phyloP scores from a whole-genome alignment of 2,797 vertebrate genomes.

The Alca torda region DNA sequence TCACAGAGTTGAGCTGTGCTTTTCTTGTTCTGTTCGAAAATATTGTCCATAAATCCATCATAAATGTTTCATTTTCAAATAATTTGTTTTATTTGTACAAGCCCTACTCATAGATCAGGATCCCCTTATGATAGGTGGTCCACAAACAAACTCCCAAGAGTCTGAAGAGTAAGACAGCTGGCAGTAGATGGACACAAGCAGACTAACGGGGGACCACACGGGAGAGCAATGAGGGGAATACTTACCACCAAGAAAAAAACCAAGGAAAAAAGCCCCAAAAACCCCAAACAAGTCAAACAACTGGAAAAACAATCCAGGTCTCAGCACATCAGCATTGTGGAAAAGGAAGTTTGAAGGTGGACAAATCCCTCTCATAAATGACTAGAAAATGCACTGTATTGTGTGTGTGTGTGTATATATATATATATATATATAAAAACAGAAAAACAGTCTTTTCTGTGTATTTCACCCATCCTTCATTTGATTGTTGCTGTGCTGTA shows the following conservation, averaged over 20 bases:
- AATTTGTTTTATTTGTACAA: not conserved
- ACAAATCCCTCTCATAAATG: not conserved
- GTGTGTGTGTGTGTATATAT: not conserved
- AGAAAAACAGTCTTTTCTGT: not conserved
- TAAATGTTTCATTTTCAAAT: not conserved
- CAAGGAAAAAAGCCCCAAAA: not conserved
- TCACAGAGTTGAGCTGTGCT: constrained; percentile 48
- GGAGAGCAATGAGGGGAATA: not conserved
- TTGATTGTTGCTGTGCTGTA: not conserved
- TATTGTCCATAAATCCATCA: constrained; percentile 12
- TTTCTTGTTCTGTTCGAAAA: constrained; percentile 58
- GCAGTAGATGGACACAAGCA: not conserved
- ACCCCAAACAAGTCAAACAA: not conserved
- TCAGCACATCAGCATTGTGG: not conserved
- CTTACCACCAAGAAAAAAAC: not conserved
- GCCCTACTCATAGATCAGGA: not conserved
- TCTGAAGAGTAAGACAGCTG: not conserved
- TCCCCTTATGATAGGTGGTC: not conserved
- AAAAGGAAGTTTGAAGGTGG: not conserved
- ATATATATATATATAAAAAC: no score
- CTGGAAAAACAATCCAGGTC: not conserved
- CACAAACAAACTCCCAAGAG: not conserved
- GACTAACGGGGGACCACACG: not conserved
- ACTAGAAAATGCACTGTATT: not conserved
- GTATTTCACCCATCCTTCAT: not conserved